phyloP scores from a whole-genome alignment of 1,140 invertebrate species.

The Brachionus calyciflorus region DNA sequence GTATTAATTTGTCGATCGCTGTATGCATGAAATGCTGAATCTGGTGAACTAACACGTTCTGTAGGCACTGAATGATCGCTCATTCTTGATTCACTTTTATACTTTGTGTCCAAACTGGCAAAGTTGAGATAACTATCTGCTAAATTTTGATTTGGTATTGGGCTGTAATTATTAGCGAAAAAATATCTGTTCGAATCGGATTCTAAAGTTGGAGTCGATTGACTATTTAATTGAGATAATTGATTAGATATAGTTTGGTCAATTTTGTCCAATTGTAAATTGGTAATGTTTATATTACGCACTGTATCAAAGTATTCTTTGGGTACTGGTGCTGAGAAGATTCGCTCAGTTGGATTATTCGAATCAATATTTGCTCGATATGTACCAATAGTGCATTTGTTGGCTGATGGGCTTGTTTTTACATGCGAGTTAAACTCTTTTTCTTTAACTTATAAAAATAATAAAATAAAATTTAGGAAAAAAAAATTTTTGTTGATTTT shows the following conservation, averaged over 20 bases:
- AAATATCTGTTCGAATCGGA: not conserved
- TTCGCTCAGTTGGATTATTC: not conserved
- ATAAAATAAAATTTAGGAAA: conserved; percentile 2
- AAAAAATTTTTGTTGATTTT: too few relatives aligned
- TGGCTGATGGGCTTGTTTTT: not conserved
- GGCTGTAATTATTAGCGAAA: not conserved
- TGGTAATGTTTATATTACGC: not conserved
- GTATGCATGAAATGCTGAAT: not conserved
- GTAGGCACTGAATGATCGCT: conserved; percentile 1
- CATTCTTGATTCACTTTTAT: not conserved
- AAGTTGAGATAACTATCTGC: not conserved
- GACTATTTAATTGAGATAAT: not conserved
- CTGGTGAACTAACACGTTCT: not conserved
- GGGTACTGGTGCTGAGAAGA: not conserved
- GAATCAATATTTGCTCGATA: not conserved
- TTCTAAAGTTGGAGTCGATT: conserved; percentile 20
- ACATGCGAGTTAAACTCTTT: not conserved
- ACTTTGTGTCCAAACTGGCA: not conserved
- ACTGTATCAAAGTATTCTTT: conserved; percentile 10
- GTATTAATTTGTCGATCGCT: not conserved
- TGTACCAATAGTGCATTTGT: conserved; percentile 24
- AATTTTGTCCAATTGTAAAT: conserved; percentile 8
- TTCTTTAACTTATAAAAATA: conserved; percentile 33
- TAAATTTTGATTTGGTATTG: conserved; percentile 25
- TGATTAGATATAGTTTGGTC: conserved; percentile 8